Evolutionary conservation across 2,797 vertebrate species (phyloP).

Genomic region (Synanceia verrucosa): DNA sequence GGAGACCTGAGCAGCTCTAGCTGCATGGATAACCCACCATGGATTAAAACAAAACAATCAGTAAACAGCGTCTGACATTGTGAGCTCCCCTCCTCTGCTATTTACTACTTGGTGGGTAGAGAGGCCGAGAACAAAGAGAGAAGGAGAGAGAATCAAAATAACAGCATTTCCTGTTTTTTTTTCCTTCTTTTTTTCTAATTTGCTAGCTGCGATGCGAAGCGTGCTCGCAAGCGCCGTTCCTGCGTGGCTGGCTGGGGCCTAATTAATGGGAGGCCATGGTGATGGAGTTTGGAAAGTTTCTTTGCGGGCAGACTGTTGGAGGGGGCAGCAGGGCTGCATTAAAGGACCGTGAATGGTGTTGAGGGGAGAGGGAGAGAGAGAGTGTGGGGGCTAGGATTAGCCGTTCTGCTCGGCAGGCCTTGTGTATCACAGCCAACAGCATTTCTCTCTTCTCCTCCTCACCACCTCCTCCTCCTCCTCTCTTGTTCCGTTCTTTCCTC

Average conservation of each 20-base stretch:
- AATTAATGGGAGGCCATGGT: slow-evolving; percentile 81
- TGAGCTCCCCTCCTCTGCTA: slow-evolving; percentile 52
- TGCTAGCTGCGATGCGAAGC: slow-evolving; percentile 72
- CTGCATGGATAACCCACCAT: slow-evolving; percentile 69
- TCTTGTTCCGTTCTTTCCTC: slow-evolving; percentile 61
- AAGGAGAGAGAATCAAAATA: slow-evolving; percentile 60
- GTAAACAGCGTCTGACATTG: slow-evolving; percentile 58
- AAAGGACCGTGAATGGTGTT: slow-evolving; percentile 72
- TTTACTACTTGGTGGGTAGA: slow-evolving; percentile 60
- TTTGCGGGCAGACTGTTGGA: slow-evolving; percentile 70
- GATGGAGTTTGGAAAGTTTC: slow-evolving; percentile 83
- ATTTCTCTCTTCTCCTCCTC: slow-evolving; percentile 62
- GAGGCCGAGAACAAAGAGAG: slow-evolving; percentile 64
- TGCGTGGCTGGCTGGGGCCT: slow-evolving; percentile 77
- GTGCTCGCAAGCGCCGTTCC: slow-evolving; percentile 68
- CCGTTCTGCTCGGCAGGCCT: slow-evolving; percentile 85
- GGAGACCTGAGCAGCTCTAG: slow-evolving; percentile 60
- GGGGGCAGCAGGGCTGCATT: slow-evolving; percentile 69
- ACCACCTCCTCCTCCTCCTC: slow-evolving; percentile 54
- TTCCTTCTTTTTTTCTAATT: slow-evolving; percentile 67
- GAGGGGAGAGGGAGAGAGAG: slow-evolving; percentile 44
- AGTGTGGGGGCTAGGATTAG: slow-evolving; percentile 80
- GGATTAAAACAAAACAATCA: slow-evolving; percentile 74
- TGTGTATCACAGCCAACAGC: slow-evolving; percentile 84
- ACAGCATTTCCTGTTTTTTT: slow-evolving; percentile 58